Conservation (phyloP, 2,113 vertebrate genomes). For the Gnathonemus echidnorhynchus region DNA sequence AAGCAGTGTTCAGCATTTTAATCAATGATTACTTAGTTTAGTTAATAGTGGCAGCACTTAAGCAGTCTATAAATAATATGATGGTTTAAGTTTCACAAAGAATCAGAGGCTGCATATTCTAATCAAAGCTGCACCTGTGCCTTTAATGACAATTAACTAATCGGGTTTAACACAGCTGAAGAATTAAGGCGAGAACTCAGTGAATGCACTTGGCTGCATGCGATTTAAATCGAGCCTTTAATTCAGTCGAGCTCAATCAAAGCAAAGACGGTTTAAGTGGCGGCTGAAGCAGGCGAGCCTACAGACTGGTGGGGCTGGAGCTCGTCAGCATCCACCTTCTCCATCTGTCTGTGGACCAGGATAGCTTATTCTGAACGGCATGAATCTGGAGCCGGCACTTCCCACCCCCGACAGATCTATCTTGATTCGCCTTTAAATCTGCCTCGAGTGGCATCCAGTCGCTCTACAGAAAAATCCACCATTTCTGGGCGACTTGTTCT, state of each 20-base stretch:
- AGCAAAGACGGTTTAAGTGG: background rate
- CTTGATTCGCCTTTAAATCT: background rate
- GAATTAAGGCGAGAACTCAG: background rate
- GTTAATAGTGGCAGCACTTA: background rate
- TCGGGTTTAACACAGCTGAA: background rate
- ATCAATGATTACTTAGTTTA: background rate
- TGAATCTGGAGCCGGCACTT: background rate
- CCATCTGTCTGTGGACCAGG: background rate
- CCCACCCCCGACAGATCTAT: background rate
- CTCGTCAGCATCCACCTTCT: background rate
- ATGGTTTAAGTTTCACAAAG: background rate
- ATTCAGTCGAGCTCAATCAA: background rate
- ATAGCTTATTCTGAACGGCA: background rate
- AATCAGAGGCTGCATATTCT: conserved; percentile 1
- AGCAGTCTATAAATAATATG: background rate
- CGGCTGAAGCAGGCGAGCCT: background rate
- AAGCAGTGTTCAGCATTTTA: background rate
- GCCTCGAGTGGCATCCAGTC: background rate
- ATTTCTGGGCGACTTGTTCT: background rate
- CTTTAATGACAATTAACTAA: background rate
- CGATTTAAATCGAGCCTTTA: background rate
- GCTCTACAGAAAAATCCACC: background rate
- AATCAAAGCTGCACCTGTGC: background rate
- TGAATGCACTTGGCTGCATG: background rate
- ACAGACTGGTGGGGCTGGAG: background rate